Conservation (phyloP, 2,888 invertebrate genomes). For the Pammene aurita region DNA sequence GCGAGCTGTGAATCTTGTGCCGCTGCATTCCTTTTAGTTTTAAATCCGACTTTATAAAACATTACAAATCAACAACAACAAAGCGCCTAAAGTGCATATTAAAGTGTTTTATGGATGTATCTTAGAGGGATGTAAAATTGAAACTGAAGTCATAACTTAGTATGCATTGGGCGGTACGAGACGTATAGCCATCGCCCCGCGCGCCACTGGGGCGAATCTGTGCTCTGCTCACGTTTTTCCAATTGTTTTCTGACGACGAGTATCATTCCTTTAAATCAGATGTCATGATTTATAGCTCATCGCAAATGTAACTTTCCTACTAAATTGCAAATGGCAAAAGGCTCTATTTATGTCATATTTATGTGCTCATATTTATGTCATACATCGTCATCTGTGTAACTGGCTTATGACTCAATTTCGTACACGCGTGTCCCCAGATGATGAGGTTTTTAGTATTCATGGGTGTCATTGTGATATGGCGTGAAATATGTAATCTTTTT, state of each 20-base stretch:
- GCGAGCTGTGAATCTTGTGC: constrained; percentile 17
- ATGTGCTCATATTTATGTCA: constrained; percentile 62
- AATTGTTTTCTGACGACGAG: constrained; percentile 83
- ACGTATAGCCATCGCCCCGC: constrained; percentile 70
- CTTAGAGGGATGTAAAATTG: constrained; percentile 70
- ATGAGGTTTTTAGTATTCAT: constrained; percentile 81
- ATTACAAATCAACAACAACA: constrained; percentile 19
- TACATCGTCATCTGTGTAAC: constrained; percentile 72
- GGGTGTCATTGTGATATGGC: constrained; percentile 71
- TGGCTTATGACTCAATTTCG: constrained; percentile 70
- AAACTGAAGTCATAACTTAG: constrained; percentile 78
- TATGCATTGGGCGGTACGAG: constrained; percentile 77
- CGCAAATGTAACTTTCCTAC: constrained; percentile 52
- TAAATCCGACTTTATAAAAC: constrained; percentile 13
- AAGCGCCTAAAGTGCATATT: constrained; percentile 33
- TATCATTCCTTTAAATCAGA: constrained; percentile 81
- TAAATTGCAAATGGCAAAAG: constrained; percentile 56
- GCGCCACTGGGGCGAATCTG: constrained; percentile 59
- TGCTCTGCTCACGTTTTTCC: constrained; percentile 76
- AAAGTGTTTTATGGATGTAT: constrained; percentile 59
- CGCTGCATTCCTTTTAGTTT: constrained; percentile 13
- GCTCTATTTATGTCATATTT: constrained; percentile 63
- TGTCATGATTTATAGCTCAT: constrained; percentile 71
- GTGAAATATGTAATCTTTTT: constrained; percentile 79
- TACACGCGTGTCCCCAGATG: constrained; percentile 71